Conservation (phyloP, 92 coral and sea anemone genomes). For the Epizoanthus fatuus region DNA sequence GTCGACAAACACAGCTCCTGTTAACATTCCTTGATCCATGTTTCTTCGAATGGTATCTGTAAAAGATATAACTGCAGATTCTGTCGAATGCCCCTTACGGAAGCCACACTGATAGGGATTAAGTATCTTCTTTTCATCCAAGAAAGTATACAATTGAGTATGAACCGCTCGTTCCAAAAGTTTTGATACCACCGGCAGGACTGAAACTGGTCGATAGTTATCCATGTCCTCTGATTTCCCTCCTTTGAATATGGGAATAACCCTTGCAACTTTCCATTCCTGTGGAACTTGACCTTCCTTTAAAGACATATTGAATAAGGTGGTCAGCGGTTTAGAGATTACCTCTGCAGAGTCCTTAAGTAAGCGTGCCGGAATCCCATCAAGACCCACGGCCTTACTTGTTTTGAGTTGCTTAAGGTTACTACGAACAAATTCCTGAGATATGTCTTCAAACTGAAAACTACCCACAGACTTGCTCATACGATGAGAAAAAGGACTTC, state of each 20-base stretch:
- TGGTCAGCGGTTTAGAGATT: constrained; percentile 25
- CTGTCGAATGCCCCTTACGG: constrained; percentile 30
- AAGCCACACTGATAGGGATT: constrained; percentile 36
- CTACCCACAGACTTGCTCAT: neutral
- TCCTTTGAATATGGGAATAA: constrained; percentile 31
- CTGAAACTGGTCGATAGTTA: constrained; percentile 38
- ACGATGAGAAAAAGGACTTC: neutral
- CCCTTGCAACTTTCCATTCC: constrained; percentile 33
- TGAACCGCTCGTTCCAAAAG: constrained; percentile 36
- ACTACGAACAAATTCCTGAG: neutral
- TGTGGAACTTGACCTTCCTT: constrained; percentile 12
- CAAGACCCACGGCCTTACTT: constrained; percentile 36
- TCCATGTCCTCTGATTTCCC: constrained; percentile 26
- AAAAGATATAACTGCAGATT: constrained; percentile 32
- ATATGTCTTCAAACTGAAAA: constrained; percentile 13
- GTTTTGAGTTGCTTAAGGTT: constrained; percentile 14
- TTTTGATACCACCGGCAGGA: constrained; percentile 18
- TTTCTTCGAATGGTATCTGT: constrained; percentile 16
- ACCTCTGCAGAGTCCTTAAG: neutral
- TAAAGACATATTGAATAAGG: neutral
- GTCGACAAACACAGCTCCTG: constrained; percentile 39
- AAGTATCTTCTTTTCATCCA: constrained; percentile 19
- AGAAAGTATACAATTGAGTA: constrained; percentile 16
- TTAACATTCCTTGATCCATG: constrained; percentile 41
- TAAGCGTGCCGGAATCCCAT: constrained; percentile 31